A percentile compares a stretch with the other conserved stretches of the same genome.
Evolutionary conservation across 64 coral and sea anemone species (phyloP).

Genomic region (Acropora tenuis): DNA sequence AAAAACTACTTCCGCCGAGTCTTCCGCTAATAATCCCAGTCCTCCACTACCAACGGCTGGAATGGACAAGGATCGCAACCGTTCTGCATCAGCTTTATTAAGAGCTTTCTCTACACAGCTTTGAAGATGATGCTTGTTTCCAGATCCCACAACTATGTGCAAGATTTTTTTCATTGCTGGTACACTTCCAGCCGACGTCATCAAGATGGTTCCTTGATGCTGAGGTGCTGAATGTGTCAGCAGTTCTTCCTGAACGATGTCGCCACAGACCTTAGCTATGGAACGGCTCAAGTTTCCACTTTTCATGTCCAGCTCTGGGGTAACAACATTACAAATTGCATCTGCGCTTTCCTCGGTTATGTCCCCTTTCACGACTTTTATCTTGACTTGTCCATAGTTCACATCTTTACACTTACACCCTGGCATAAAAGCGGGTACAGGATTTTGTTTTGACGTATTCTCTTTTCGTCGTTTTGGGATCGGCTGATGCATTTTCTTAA

Average conservation of each 20-base stretch:
- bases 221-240: background rate
- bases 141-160: slow-evolving; percentile 22
- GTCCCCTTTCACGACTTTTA: background rate
- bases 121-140: slow-evolving; percentile 20
- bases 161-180: background rate
- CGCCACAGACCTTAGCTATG: background rate
- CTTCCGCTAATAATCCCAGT: slow-evolving; percentile 5
- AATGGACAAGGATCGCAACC: slow-evolving; percentile 22
- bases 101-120: slow-evolving; percentile 27
- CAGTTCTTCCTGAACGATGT: background rate
- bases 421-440: background rate
- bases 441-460: background rate
- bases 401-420: background rate
- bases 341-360: background rate
- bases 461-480: background rate
- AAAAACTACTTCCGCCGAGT: slow-evolving; percentile 6
- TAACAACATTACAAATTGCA: slow-evolving; percentile 25
- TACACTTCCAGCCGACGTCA: background rate
- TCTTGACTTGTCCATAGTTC: background rate
- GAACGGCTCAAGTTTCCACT: slow-evolving; percentile 19
- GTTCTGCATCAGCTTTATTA: background rate
- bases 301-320: slow-evolving; percentile 15
- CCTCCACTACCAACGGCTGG: slow-evolving; percentile 44
- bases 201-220: background rate
- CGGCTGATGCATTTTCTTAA: background rate